phyloP scores from a whole-genome alignment of 2,797 vertebrate species.

The Anniella stebbinsi region DNA sequence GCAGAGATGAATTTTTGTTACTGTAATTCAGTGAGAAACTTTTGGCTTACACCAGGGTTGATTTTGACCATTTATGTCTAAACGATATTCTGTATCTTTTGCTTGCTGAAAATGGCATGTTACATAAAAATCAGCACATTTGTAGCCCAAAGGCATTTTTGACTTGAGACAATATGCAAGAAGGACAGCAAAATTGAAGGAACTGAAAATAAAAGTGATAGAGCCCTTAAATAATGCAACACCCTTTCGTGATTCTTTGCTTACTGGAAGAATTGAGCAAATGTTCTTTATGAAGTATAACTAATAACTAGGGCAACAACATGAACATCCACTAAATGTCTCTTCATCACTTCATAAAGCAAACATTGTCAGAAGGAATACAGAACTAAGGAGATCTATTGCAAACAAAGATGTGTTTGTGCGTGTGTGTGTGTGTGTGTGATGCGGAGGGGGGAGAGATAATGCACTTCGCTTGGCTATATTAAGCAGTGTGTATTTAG shows the following conservation, averaged over 20 bases:
- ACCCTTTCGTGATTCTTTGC: not conserved
- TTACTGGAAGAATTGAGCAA: not conserved
- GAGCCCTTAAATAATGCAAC: not conserved
- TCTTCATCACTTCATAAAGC: slow-evolving; percentile 2
- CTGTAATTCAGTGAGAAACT: slow-evolving; percentile 14
- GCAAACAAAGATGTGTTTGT: not conserved
- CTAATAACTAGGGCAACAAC: not conserved
- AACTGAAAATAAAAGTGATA: not conserved
- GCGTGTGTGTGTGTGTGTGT: no score
- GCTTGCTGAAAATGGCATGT: not conserved
- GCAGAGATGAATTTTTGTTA: not conserved
- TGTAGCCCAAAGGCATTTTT: not conserved
- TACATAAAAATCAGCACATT: slow-evolving; percentile 1
- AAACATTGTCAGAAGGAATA: not conserved
- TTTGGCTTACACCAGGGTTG: not conserved
- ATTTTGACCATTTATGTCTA: slow-evolving; percentile 8
- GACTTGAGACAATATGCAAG: not conserved
- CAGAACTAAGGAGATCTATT: not conserved
- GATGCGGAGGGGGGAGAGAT: not conserved
- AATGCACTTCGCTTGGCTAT: not conserved
- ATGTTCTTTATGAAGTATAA: accelerated
- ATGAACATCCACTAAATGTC: not conserved
- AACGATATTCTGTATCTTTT: not conserved
- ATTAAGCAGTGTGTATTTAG: not conserved
- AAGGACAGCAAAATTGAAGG: not conserved